Percentiles rank a stretch among this genome's conserved stretches.
Conservation (phyloP, 1,140 invertebrate species). For the Hestina assimilis region DNA sequence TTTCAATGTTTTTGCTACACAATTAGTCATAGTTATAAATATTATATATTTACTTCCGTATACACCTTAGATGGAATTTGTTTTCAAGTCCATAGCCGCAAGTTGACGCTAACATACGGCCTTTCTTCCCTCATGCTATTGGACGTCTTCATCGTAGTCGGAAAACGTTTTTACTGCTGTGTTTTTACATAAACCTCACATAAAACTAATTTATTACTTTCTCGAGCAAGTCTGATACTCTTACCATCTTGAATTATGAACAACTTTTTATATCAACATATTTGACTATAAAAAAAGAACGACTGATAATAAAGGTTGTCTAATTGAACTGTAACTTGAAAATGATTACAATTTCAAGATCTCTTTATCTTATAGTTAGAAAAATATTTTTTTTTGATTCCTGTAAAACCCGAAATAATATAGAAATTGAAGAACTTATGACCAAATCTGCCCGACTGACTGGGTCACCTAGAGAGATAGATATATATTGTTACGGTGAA, state of each 20-base stretch:
- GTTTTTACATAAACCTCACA: slow-evolving; percentile 38
- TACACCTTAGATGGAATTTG: neutral
- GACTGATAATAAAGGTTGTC: neutral
- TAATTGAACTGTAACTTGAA: too few species aligned
- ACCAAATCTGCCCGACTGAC: too few species aligned
- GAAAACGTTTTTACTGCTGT: slow-evolving; percentile 34
- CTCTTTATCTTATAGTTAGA: too few species aligned
- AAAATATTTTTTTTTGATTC: too few species aligned
- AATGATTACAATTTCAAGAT: too few species aligned
- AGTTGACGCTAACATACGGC: slow-evolving; percentile 1
- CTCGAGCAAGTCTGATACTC: slow-evolving; percentile 22
- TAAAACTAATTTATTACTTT: slow-evolving; percentile 38
- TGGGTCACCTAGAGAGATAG: too few species aligned
- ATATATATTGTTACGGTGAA: too few species aligned
- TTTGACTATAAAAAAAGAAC: neutral
- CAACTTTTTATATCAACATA: neutral
- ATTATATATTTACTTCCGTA: too few species aligned
- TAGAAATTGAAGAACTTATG: too few species aligned
- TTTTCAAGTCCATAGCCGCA: neutral
- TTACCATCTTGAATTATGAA: slow-evolving; percentile 2
- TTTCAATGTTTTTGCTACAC: too few species aligned
- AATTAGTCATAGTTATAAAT: too few species aligned
- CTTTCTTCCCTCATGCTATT: slow-evolving; percentile 7
- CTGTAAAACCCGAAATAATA: too few species aligned
- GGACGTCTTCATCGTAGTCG: slow-evolving; percentile 27